Base-by-base conservation (phyloP, 2,113 vertebrate genomes). In the Petrocephalus microphthalmus region DNA sequence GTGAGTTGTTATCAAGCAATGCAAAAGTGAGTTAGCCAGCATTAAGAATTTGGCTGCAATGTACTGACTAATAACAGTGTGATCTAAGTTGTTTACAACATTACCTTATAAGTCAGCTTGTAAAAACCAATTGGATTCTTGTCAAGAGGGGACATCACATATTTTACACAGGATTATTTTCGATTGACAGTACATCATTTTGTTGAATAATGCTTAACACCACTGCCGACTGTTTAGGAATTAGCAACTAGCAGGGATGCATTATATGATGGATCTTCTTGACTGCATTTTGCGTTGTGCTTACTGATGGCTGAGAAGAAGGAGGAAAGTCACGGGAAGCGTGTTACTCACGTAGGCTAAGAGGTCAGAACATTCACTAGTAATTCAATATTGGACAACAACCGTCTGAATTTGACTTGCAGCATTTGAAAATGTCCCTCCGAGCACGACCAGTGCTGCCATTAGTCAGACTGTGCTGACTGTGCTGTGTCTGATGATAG, bases 1-100 rank as follows among this genome's bases (percentile, higher is more conserved):
- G 67, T 54, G 51, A 86, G 25, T 20, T 47, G 17, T 52, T 85
- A 83, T 89, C 86, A 49, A 54, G 60, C 84, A 89, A 86, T 15
- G 17, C 37, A 42, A 45, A 86, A 74, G 33, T 20, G 54, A 64
- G 87, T 57, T 88, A 49, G 45, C 47, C 88, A 88, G 56, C 15
- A 51, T 84, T 37, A 37, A 83, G 82, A 89, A 89, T 11, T 53
- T 84, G 42, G 33, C 82, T 57, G 37, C 74, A 84, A 37, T 7
- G 8, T 78, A 56, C 49, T 54, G 53, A 25, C 78, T 60, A 49
- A 49, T 49, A 84, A 60, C 45, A 20, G 42, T 78, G 11, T 81
- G 25, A 51, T 53, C 51, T 88, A 51, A 54, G 87, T 54, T 84
- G 53, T 88, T 82, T 88, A 60, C 53, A 60, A 49, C 13, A 83